Base-by-base conservation (phyloP, 2,888 invertebrate species). In the Protonemura montana region DNA sequence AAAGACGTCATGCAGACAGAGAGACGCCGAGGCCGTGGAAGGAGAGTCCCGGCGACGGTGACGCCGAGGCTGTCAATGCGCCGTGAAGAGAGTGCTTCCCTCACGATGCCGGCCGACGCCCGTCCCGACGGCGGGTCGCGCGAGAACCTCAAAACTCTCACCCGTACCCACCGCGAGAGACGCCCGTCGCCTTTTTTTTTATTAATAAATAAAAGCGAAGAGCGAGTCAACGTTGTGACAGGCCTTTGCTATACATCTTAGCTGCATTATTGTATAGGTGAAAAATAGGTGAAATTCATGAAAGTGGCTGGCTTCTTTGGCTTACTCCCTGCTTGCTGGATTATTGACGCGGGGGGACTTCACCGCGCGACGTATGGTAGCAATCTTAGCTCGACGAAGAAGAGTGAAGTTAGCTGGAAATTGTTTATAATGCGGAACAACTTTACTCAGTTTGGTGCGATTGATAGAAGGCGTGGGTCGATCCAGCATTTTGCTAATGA, bases 201-300 rank as follows among this genome's bases (percentile, higher is more conserved):
- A 28, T 78, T 78, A 78, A 21, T 78, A 78, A 78, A 21, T 78
- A 78, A 78, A 78, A 78, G 10, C 16, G 59, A 59, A 59, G 21
- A 26, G 28, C 78, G 78, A 78, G 78, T 78, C 78, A 78, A 78
- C 78, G 2, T 78, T 78, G 10, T 78, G 78, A 78, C 78, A 78
- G 78, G 78, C 28, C 78, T 21, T 78, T 78, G n/a, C 78, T 13
- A 26, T 78, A 59, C 59, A 13, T 21, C 59, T 59, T 2, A 59
- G 59, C 59, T 10, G 59, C 59, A 21, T 21, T 59, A 59, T 59
- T 59, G 59, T 59, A 10, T 10, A 59, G 59, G 59, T 21, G 59
- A 21, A 59, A 59, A 13, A 59, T 1, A 21, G 1, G 59, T 59
- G 1, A 59, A 16, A 59, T 59, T 59, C 21, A 59, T 59, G 59